Base-by-base conservation (phyloP, 2,113 vertebrate genomes). In the Colaptes auratus region DNA sequence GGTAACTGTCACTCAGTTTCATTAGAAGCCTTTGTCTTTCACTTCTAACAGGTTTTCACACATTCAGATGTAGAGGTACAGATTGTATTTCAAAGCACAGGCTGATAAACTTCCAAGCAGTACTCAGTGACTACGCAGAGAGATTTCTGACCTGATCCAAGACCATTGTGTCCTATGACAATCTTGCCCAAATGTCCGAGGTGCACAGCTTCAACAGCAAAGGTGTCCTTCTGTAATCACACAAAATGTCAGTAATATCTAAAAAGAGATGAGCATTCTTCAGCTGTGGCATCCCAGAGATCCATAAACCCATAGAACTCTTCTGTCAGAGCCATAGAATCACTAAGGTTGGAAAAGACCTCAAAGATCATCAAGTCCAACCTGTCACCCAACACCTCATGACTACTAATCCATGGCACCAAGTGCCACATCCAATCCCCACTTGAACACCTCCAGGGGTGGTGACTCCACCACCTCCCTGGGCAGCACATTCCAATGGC, bases 181-280 rank as follows among this genome's bases (percentile, higher is more conserved):
- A 98, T 90, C 92, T 97, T 98, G 56, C 82, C 91, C 65, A 98
- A 76, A 55, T 64, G 46, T 70, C 98, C 98, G 70, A 98, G 98
- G 75, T 98, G 82, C 42, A 98, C 97, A 92, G 97, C 97, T 96
- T 98, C 97, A 52, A 98, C 35, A 46, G 86, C 81, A 92, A 98
- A 98, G 30, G 79, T 71, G 69, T 98, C 97, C 71, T 90, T 97
- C 98, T 98, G 77, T 31, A 98, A 96, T 11, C 71, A 97, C 91
- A 93, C 1, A 93, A 75, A 44, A 58, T 11, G 58, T 58, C 67
- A 74, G 44, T 85, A 82, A 96, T 52, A 94, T 73, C 30, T 61
- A 8, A 53, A 85, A 86, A 19, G 5, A 44, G 13, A 15, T 74
- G 53, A 50, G 14, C 7, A 64, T 58, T 80, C 15, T 52, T 50